Evolutionary conservation across 2,888 invertebrate species (phyloP), one percentile per base, ranked within the genome.

Genomic region (Melanotus villosus): DNA sequence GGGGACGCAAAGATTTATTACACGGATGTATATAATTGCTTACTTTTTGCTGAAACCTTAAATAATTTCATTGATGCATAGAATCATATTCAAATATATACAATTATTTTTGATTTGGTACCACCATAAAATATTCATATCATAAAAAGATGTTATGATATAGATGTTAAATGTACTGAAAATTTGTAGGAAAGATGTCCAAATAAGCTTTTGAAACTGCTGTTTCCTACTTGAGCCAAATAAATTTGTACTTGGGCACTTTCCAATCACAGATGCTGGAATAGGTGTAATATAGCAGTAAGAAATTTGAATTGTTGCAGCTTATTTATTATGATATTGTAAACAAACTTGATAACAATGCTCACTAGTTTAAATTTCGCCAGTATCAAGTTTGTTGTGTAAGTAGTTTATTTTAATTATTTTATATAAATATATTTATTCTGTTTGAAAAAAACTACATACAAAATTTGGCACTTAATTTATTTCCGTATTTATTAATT

Each of bases 111-210:
- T 23, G 14, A 32, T 50, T 63, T 63, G 41, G 41, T 63, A 47
- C 10, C 2, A 47, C 16, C 21, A 10, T n/a, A 45, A 64, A 64
- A 58, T 70, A 65, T 56, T 70, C 69, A 70, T 70, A 70, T 70
- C 69, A 70, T 60, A 59, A 52, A 43, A 41, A 47, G 30, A 63
- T 45, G 34, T 57, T 65, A 65, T 70, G 60, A 38, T 70, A 56
- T 68, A 57, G 50, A 63, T 68, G 68, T 68, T 68, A 62, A 34
- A 68, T 62, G 59, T 66, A 66, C 66, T 62, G 59, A 58, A 60
- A 56, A 38, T n/a, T 19, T 38, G 38, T 58, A 23, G 56, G 32
- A 58, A 50, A 47, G 43, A 30, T 68, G 68, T 58, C 56, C 47
- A 68, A 64, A 58, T 18, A 43, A 45, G 7, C 4, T 7, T 26